Evolutionary conservation across 2,888 invertebrate species (phyloP), one percentile per base, ranked within the genome.

Genomic region (Terebella lapidaria): DNA sequence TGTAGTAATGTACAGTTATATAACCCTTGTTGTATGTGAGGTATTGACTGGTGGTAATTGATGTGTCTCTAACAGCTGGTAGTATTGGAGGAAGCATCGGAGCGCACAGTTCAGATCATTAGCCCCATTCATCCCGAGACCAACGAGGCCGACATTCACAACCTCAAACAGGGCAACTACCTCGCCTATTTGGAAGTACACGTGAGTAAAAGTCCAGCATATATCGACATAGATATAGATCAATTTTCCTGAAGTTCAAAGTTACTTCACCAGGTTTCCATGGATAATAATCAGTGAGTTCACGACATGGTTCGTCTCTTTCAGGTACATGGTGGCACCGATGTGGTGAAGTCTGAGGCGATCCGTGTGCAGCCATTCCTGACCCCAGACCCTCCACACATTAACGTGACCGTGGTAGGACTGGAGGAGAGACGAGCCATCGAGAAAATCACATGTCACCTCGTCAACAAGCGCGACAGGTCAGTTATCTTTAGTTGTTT

Each of bases 401-500:
- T 79, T 45, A 71, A 72, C 15, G 75, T 77, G 28, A 75, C 75
- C 3, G 74, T 80, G 2, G 72, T 77, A 2, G 80, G 80, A 0
- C 69, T 79, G 58, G 78, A 80, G 59, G 78, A 79, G 62, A 61
- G 80, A 25, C 61, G 76, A 61, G 71, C 73, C 62, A 63, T 80
- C n/a, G 78, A 80, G 68, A 77, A 72, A 57, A 69, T 78, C 22
- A 74, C 78, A 27, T 75, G 76, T 73, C 76, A 78, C 63, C 75
- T 80, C 60, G 73, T 78, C 67, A 80, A 80, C 70, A 75, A 75
- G 58, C 65, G 80, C 27, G 79, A 80, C 67, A 73, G 76, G 42
- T 35, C 10, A 35, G 42, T n/a, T 35, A n/a, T 35, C 10, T 35
- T 10, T 35, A n/a, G n/a, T n/a, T n/a, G n/a, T n/a, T n/a, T n/a